A percentile compares a stretch with the other conserved stretches of the same genome.
Conservation (phyloP, 37 sponge, comb jelly and placozoan species). For the Geodia barretti region DNA sequence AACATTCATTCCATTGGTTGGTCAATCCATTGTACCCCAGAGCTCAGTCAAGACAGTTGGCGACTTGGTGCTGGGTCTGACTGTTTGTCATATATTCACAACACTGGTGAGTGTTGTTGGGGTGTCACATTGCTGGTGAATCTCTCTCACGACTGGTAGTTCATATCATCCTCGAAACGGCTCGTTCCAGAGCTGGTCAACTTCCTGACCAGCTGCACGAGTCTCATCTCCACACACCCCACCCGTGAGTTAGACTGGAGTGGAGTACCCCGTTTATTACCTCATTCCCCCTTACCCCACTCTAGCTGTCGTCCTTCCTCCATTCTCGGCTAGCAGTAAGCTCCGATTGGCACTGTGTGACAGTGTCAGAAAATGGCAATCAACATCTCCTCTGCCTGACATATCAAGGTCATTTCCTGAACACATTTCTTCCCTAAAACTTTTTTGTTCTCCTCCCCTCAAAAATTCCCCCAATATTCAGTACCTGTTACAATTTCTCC, state of each 20-base stretch:
- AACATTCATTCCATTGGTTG: no score
- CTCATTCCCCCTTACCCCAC: neutral
- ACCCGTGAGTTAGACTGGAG: no score
- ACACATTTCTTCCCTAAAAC: no score
- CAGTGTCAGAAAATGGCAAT: neutral
- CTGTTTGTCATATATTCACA: slow-evolving; percentile 47
- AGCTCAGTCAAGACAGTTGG: slow-evolving; percentile 16
- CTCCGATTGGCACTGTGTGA: neutral
- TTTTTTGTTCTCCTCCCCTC: no score
- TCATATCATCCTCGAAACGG: slow-evolving; percentile 53
- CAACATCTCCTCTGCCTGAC: neutral
- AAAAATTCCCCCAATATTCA: no score
- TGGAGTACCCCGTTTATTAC: no score
- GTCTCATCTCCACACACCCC: neutral
- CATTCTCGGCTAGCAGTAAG: neutral
- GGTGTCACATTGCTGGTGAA: no score
- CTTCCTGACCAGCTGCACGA: slow-evolving; percentile 39
- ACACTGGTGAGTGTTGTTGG: no score
- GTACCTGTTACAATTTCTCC: neutral
- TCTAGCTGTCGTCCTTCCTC: slow-evolving; percentile 16
- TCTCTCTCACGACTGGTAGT: slow-evolving; percentile 21
- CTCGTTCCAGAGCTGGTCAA: slow-evolving; percentile 74
- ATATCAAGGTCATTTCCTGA: neutral
- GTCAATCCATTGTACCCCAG: slow-evolving; percentile 4
- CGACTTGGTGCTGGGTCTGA: slow-evolving; percentile 29